Evolutionary conservation across 2,888 invertebrate genomes (phyloP), one percentile per base, ranked within the genome.

Genomic region (Adineta ricciae): DNA sequence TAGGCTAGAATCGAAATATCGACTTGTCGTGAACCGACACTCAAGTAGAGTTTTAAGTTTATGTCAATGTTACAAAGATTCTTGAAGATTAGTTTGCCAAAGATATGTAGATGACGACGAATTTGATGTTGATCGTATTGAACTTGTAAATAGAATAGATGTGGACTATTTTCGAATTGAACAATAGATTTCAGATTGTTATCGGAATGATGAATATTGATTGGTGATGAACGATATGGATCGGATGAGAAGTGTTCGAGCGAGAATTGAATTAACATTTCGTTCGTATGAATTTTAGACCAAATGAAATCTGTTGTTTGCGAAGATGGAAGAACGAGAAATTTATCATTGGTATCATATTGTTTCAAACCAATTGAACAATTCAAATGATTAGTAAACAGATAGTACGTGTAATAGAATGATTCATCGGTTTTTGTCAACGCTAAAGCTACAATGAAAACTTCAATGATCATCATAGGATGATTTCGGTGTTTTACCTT

Each of bases 351-450:
- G 14, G 84, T 84, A 36, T 56, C 36, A 36, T 56, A 32, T 50
- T 84, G 84, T 49, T 46, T 56, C 14, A 84, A 72, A 9, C 49
- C 83, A 54, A 54, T n/a, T n/a, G 83, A 19, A 83, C 41, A 73
- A 73, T 73, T 73, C 21, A 73, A 36, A 73, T 73, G 38, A 73
- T 73, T 73, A 9, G 36, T 38, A 73, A 73, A 73, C 24, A 73
- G 21, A 73, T 73, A 73, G n/a, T 73, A 73, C 0, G 73, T 73
- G 38, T 73, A 73, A 73, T 73, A 73, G 2, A 41, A 16, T 38
- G 41, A 21, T 27, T 64, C 9, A 14, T 64, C 64, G 16, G 11
- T 9, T 3, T 64, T 32, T 16, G 8, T 64, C 5, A 32, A 64
- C 27, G 32, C 27, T n/a, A 64, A 64, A 64, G 14, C 27, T 16